Evolutionary conservation across 2,113 vertebrate genomes (phyloP).

Genomic region (Melanerpes formicivorus): DNA sequence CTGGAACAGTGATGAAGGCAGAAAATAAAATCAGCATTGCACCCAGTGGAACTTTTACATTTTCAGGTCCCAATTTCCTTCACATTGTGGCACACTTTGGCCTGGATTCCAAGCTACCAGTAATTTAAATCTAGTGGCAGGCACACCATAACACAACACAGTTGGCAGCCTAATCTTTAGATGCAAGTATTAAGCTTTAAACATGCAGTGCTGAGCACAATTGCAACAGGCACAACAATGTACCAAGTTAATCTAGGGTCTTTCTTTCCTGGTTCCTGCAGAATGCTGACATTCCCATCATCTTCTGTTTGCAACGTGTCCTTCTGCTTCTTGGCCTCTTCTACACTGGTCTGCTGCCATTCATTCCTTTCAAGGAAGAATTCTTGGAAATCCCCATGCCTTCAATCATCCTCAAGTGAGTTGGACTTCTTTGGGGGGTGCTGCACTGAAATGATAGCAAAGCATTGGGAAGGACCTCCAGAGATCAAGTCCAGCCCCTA

Average conservation of each 20-base stretch:
- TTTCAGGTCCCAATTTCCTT: background rate
- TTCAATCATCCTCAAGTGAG: conserved; percentile 94
- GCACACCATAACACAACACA: background rate
- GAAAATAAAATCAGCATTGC: background rate
- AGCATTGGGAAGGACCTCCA: background rate
- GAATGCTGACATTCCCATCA: conserved; percentile 91
- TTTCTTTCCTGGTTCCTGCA: conserved; percentile 59
- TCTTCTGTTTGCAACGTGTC: conserved; percentile 93
- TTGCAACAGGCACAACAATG: background rate
- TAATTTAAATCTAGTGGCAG: background rate
- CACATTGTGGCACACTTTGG: background rate
- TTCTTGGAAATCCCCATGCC: conserved; percentile 99
- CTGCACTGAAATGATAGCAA: background rate
- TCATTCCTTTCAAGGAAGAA: conserved; percentile 92
- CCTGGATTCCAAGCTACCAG: background rate
- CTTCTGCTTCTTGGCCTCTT: conserved; percentile 92
- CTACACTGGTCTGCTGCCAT: conserved; percentile 95
- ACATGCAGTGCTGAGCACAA: background rate
- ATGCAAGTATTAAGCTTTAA: background rate
- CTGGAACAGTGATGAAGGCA: background rate
- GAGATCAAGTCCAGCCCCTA: too few species aligned
- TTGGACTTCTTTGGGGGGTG: background rate
- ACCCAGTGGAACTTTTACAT: background rate
- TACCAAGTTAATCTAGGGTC: background rate
- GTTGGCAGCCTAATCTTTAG: background rate